Base-by-base conservation (phyloP, 1,140 invertebrate species). In the Drosophila insularis region DNA sequence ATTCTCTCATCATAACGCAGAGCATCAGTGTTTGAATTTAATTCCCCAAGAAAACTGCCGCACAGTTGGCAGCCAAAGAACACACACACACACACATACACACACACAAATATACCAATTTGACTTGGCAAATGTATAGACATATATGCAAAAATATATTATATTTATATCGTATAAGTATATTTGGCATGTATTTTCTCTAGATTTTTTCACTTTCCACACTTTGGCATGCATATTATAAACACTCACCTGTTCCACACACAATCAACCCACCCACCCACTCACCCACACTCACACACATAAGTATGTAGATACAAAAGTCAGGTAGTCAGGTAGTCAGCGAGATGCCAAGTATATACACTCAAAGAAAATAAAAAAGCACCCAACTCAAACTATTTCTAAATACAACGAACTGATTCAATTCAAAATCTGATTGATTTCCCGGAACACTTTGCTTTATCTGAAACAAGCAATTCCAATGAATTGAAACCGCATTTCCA, bases 181-280 rank as follows among this genome's bases (percentile, higher is more conserved):
- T 75, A 68, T 75, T 66, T 75, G 59, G 39, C 32, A 54, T 21
- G 58, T 66, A 59, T 71, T 73, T 82, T 82, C 32, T 68, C 39
- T 70, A 64, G 68, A 55, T 67, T 78, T 70, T 63, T 64, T 67
- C 60, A 72, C 76, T 68, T 74, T 68, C 40, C 74, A 70, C 79
- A 71, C 79, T 78, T 81, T 70, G 82, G 79, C 79, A 74, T 89
- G 79, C 84, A 86, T 82, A 77, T 82, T 81, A 86, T 87, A 86
- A 86, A 87, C 82, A 86, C 84, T 86, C 82, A 86, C 82, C 82
- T 86, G 82, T 86, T 86, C 68, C 78, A 84, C 68, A 61, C 31
- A 58, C 17, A 61, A 37, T 37, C 35, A 13, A 37, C 35, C 35
- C 31, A 8, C 21, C 43, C 43, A 50, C 43, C 17, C 43, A 50